phyloP scores from a whole-genome alignment of 2,797 vertebrate genomes.

The Halcyon leucocephala region DNA sequence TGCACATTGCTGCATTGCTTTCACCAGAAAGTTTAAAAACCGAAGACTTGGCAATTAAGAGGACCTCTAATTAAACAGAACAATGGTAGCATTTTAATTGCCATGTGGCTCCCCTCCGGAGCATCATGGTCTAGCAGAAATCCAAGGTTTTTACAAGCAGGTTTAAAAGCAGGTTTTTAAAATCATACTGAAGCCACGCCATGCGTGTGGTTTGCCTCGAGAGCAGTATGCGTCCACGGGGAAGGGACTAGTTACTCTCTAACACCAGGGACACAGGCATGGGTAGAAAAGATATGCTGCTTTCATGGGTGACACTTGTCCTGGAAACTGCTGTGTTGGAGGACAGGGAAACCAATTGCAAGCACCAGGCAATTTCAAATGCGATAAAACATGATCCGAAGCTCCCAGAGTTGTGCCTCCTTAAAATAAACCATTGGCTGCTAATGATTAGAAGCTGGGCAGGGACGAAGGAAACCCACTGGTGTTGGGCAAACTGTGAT shows the following conservation, averaged over 20 bases:
- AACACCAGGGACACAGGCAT: not conserved
- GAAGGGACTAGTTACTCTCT: not conserved
- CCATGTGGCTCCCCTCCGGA: conserved; percentile 1
- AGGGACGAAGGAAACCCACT: not conserved
- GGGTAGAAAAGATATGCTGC: not conserved
- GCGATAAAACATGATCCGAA: not conserved
- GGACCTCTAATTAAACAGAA: conserved; percentile 60
- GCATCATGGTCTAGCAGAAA: conserved; percentile 20
- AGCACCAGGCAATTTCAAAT: not conserved
- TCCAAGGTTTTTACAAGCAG: not conserved
- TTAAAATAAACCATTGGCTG: not conserved
- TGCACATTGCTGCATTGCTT: not conserved
- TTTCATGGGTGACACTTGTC: not conserved
- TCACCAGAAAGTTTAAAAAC: conserved; percentile 46
- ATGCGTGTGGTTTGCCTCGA: not conserved
- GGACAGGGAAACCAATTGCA: not conserved
- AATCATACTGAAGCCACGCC: not conserved
- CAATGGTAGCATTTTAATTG: conserved; percentile 21
- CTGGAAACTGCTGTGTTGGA: not conserved
- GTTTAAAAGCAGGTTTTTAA: not conserved
- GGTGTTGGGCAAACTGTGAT: not conserved
- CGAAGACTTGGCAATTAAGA: conserved; percentile 61
- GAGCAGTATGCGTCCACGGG: not conserved
- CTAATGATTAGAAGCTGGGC: not conserved
- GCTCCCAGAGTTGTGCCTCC: not conserved